Conservation (phyloP, 2,797 vertebrate species). For the Coregonus sp. region DNA sequence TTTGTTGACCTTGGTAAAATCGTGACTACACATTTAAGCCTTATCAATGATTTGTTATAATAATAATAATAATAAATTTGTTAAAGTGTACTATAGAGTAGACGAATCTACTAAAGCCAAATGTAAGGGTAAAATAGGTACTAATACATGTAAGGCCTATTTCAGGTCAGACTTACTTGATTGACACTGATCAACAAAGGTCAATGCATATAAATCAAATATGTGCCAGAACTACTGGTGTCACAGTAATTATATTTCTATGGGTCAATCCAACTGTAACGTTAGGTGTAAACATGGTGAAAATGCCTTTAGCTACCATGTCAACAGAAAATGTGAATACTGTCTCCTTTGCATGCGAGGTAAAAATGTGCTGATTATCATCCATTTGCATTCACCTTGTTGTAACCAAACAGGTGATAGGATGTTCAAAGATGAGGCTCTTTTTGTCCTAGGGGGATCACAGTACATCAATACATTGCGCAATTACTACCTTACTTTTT, state of each 20-base stretch:
- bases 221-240: background rate
- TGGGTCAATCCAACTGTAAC: background rate
- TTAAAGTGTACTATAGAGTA: background rate
- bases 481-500: constrained; percentile 99
- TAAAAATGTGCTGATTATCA: constrained; percentile 83
- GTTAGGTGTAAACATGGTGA: constrained; percentile 1
- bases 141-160: background rate
- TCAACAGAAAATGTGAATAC: constrained; percentile 78
- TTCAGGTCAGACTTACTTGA: background rate
- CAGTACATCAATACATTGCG: constrained; percentile 99
- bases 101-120: background rate
- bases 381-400: constrained; percentile 96
- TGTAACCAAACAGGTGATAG: constrained; percentile 91
- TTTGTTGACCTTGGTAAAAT: background rate
- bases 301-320: constrained; percentile 20
- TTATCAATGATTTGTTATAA: background rate
- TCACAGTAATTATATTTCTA: too few species aligned
- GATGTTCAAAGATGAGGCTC: constrained; percentile 87
- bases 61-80: too few species aligned
- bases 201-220: background rate
- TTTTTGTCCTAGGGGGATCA: constrained; percentile 93
- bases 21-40: background rate
- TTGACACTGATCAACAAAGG: background rate
- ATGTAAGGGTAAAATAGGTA: background rate
- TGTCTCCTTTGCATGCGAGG: constrained; percentile 78